Evolutionary conservation across 2,797 vertebrate genomes (phyloP).

Genomic region (Amniataba percoides): DNA sequence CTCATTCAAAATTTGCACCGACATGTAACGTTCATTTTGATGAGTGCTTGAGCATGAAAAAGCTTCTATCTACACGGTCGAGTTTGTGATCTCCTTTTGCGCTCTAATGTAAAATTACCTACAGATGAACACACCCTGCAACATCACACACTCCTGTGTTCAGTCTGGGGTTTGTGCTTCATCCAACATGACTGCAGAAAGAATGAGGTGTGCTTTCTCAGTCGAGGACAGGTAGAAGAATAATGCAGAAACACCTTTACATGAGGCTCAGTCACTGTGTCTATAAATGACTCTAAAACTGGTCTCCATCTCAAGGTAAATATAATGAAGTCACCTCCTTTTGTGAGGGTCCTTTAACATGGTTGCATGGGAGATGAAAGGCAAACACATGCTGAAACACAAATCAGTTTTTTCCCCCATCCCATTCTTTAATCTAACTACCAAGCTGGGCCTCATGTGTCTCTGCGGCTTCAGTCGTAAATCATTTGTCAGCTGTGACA

Average conservation of each 20-base stretch:
- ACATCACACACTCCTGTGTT: conserved; percentile 20
- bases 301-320: conserved; percentile 5
- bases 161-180: conserved; percentile 16
- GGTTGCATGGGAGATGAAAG: conserved; percentile 46
- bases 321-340: conserved; percentile 11
- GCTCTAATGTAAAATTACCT: conserved; percentile 3
- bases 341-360: conserved; percentile 9
- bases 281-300: background rate
- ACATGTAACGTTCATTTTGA: background rate
- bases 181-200: conserved; percentile 26
- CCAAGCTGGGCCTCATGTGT: conserved; percentile 69
- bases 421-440: conserved; percentile 63
- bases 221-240: conserved; percentile 7
- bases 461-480: conserved; percentile 65
- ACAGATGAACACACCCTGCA: conserved; percentile 23
- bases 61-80: too few relatives aligned
- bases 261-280: conserved; percentile 13
- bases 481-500: conserved; percentile 69
- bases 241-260: background rate
- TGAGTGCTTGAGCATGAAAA: background rate
- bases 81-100: background rate
- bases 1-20: background rate
- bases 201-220: conserved; percentile 39
- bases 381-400: conserved; percentile 56
- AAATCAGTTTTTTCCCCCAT: conserved; percentile 60